Evolutionary conservation across 2,797 vertebrate species (phyloP), one percentile per base, ranked within the genome.

Genomic region (Anas bahamensis): DNA sequence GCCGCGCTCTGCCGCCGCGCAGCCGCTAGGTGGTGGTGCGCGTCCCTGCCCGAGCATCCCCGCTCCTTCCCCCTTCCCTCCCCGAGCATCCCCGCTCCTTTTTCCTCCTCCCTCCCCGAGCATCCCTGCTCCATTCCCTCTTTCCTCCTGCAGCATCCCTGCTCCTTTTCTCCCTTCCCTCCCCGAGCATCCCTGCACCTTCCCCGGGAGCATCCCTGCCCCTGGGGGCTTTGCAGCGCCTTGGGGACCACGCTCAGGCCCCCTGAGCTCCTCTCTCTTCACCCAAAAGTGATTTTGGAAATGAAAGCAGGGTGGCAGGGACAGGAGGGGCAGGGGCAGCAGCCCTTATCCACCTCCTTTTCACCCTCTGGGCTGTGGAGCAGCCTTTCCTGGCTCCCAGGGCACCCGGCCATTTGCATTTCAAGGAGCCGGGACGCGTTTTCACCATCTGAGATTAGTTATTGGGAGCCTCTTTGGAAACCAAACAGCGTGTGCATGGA

Each of bases 401-500:
- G 70, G 52, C 1, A 18, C 77, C 57, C 73, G 33, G 71, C 74
- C 41, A 69, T 96, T 86, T 94, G 88, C 93, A 88, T 95, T 96
- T 95, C 83, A 90, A 88, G 94, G 81, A 90, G 72, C 68, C 80
- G 44, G 56, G 56, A 39, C 0, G 2, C 6, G 77, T 83, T 56
- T 70, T 71, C 44, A 12, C 73, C 63, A 12, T 65, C 65, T 44
- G 33, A 91, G 90, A 84, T 60, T 5, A 44, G 19, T 60, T 91
- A 66, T 73, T 88, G 29, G 52, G 74, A 80, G 82, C 65, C 85
- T 76, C 3, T 91, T 86, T 73, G 86, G 73, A 91, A 88, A 80
- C 70, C 46, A 86, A 90, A 71, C 77, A 79, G 11, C 3, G 4
- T 17, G 4, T 0, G 3, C 26, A 5, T 0, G 17, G 74, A 12